A percentile compares a stretch with the other conserved stretches of the same genome.
phyloP scores from a whole-genome alignment of 2,888 invertebrate species.

The Dusona sp. region DNA sequence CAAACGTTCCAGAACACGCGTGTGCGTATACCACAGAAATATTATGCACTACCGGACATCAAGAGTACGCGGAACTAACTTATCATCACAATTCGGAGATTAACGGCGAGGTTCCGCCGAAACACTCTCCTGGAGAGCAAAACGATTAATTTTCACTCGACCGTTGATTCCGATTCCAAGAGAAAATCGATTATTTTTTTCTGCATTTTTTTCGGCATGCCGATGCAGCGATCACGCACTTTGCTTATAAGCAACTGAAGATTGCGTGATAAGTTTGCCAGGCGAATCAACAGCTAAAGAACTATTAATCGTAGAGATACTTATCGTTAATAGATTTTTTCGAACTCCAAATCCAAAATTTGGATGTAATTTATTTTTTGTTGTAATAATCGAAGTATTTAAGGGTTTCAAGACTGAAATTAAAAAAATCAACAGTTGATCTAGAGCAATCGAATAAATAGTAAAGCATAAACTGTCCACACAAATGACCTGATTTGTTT shows the following conservation, averaged over 20 bases:
- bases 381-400: no score
- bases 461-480: no score
- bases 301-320: background rate
- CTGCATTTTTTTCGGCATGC: background rate
- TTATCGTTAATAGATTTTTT: no score
- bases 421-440: no score
- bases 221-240: background rate
- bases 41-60: slow-evolving; percentile 33
- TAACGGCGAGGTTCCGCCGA: slow-evolving; percentile 19
- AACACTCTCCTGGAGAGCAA: background rate
- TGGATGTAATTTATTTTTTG: background rate
- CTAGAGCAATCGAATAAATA: no score
- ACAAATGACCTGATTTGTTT: no score
- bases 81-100: slow-evolving; percentile 50
- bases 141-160: slow-evolving; percentile 23
- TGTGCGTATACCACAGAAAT: slow-evolving; percentile 45
- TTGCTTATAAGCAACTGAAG: background rate
- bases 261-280: background rate
- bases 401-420: no score
- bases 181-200: background rate
- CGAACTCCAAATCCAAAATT: background rate
- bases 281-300: background rate
- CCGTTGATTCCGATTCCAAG: background rate
- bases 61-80: slow-evolving; percentile 50
- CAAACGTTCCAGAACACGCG: slow-evolving; percentile 46